These are phyloP conservation scores for Leucoraja erinaceus DNA, from an alignment of 2,113 vertebrate genomes.

Conservation along the genomic window DNA sequence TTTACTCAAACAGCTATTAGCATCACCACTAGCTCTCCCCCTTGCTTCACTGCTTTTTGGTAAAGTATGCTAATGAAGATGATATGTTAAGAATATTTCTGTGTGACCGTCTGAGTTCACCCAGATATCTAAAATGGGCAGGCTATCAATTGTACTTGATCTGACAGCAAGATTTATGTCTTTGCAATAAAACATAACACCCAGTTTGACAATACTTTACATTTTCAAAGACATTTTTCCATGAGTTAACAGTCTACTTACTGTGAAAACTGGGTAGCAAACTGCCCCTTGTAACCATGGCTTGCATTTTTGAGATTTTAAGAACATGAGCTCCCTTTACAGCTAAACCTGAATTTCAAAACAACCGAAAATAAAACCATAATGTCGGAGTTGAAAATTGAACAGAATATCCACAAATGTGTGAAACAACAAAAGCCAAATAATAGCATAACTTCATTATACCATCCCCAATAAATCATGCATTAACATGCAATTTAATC, in stretches of 20 bases:
- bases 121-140: slow-evolving; percentile 94
- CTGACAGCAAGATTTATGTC: slow-evolving; percentile 99
- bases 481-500: slow-evolving; percentile 1
- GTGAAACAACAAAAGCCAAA: not conserved
- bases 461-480: not conserved
- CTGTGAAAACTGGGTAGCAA: not conserved
- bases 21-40: slow-evolving; percentile 90
- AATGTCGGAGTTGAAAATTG: slow-evolving; percentile 2
- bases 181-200: slow-evolving; percentile 77
- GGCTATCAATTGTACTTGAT: slow-evolving; percentile 96
- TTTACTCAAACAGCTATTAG: slow-evolving; percentile 99
- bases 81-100: slow-evolving; percentile 96
- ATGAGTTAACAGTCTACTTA: slow-evolving; percentile 5
- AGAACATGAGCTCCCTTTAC: not conserved
- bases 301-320: not conserved
- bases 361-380: not conserved
- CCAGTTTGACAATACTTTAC: slow-evolving; percentile 33
- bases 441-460: not conserved
- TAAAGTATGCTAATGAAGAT: slow-evolving; percentile 99
- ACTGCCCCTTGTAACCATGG: not conserved
- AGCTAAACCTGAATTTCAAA: not conserved
- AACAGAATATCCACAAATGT: not conserved
- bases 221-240: slow-evolving; percentile 29
- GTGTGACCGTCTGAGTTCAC: slow-evolving; percentile 98
- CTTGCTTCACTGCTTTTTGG: slow-evolving; percentile 99